Evolutionary conservation across 2,797 vertebrate species (phyloP).

Genomic region (Bucorvus abyssinicus): DNA sequence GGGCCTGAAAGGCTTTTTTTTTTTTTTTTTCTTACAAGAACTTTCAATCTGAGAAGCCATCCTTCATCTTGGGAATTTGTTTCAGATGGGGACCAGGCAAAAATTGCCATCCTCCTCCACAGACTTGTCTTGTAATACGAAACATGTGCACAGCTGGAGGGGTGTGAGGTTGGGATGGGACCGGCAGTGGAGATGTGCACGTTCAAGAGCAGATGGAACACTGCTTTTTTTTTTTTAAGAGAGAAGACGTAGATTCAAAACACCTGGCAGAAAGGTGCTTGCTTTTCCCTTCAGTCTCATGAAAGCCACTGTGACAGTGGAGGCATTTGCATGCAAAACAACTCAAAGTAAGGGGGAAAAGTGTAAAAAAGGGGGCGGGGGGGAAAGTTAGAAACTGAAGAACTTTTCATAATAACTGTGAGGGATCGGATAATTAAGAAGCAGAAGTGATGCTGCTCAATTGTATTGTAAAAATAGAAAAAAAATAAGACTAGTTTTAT

Average conservation of each 20-base stretch:
- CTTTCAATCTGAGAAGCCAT: constrained; percentile 41
- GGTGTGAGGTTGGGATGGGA: constrained; percentile 18
- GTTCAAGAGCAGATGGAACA: constrained; percentile 47
- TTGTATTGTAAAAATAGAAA: not conserved
- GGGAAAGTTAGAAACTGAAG: not conserved
- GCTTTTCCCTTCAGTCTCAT: not conserved
- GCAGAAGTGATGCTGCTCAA: not conserved
- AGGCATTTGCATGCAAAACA: not conserved
- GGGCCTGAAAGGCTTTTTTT: constrained; percentile 31
- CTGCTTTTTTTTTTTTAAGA: constrained; percentile 66
- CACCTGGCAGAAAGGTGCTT: constrained; percentile 55
- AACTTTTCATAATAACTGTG: not conserved
- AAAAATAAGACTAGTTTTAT: not conserved
- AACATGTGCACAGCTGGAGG: constrained; percentile 26
- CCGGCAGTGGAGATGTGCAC: not conserved
- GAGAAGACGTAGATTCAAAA: constrained; percentile 59
- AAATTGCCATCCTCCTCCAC: not conserved
- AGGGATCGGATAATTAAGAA: not conserved
- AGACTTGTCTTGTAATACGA: constrained; percentile 48
- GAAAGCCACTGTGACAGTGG: not conserved
- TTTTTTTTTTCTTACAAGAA: constrained; percentile 49
- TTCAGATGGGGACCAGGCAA: constrained; percentile 45
- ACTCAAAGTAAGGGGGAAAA: not conserved
- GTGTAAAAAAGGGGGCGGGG: not conserved
- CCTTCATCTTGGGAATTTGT: constrained; percentile 57